Evolutionary conservation across 1,140 invertebrate genomes (phyloP).

Genomic region (Mactra quadrangularis): DNA sequence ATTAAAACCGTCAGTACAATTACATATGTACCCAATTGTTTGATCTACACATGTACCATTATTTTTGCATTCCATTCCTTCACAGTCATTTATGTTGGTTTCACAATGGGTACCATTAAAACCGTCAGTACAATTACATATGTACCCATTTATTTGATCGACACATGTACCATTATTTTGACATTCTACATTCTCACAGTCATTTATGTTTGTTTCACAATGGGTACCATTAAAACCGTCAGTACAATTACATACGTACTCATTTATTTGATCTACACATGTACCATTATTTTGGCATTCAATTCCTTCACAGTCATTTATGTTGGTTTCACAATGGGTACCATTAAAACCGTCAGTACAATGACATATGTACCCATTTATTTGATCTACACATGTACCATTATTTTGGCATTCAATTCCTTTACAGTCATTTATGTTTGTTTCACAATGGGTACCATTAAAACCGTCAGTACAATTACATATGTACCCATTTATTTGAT

Average conservation of each 20-base stretch:
- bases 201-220: slow-evolving; percentile 21
- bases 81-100: slow-evolving; percentile 44
- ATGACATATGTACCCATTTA: slow-evolving; percentile 15
- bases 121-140: slow-evolving; percentile 5
- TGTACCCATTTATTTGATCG: slow-evolving; percentile 3
- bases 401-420: slow-evolving; percentile 43
- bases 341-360: too few species aligned
- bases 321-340: too few species aligned
- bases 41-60: slow-evolving; percentile 47
- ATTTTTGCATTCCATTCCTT: slow-evolving; percentile 36
- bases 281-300: neutral
- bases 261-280: slow-evolving; percentile 5
- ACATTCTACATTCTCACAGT: neutral
- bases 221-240: slow-evolving; percentile 70
- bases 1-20: slow-evolving; percentile 40
- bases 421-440: slow-evolving; percentile 36
- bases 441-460: neutral
- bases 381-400: slow-evolving; percentile 10
- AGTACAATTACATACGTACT: slow-evolving; percentile 64
- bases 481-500: neutral
- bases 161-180: slow-evolving; percentile 8
- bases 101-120: slow-evolving; percentile 7
- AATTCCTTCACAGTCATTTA: too few species aligned
- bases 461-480: slow-evolving; percentile 3
- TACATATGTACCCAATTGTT: slow-evolving; percentile 45